Conservation (phyloP, 2,797 vertebrate species). For the Argyrosomus regius region DNA sequence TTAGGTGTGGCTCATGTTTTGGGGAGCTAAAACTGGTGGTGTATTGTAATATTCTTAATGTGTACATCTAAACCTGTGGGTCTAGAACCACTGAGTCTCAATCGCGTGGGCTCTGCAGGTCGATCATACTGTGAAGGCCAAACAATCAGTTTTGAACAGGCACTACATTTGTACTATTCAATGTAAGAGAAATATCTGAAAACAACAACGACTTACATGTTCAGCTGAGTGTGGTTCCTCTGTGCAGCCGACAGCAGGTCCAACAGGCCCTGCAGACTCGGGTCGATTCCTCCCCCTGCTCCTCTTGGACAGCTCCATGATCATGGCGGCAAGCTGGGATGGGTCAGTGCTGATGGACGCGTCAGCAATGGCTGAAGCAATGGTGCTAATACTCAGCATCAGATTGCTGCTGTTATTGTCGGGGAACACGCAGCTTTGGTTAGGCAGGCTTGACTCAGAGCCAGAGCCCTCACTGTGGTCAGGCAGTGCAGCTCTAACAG, state of each 20-base stretch:
- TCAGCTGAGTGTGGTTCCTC: constrained; percentile 28
- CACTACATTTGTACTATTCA: no score
- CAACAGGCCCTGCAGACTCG: constrained; percentile 25
- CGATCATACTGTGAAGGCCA: no score
- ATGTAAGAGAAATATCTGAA: not conserved
- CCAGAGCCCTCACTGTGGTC: constrained; percentile 32
- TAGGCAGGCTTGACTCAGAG: constrained; percentile 32
- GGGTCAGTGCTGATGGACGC: constrained; percentile 93
- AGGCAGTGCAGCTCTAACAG: not conserved
- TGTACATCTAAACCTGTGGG: no score
- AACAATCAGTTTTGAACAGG: no score
- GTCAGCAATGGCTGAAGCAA: constrained; percentile 94
- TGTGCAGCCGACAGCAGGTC: constrained; percentile 18
- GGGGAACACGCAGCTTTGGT: constrained; percentile 57
- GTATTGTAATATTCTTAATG: no score
- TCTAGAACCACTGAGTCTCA: no score
- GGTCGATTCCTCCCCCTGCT: constrained; percentile 50
- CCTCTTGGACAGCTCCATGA: constrained; percentile 91
- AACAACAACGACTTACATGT: constrained; percentile 46
- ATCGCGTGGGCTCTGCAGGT: no score
- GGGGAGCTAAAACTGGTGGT: no score
- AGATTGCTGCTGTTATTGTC: constrained; percentile 70
- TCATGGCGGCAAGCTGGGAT: constrained; percentile 93
- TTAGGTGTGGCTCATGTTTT: no score
- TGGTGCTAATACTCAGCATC: constrained; percentile 93